A percentile compares a stretch with the other conserved stretches of the same genome.
These are phyloP conservation scores for Enteromius trimaculatus DNA, from an alignment of 2,797 vertebrate species.

Conservation along the genomic window DNA sequence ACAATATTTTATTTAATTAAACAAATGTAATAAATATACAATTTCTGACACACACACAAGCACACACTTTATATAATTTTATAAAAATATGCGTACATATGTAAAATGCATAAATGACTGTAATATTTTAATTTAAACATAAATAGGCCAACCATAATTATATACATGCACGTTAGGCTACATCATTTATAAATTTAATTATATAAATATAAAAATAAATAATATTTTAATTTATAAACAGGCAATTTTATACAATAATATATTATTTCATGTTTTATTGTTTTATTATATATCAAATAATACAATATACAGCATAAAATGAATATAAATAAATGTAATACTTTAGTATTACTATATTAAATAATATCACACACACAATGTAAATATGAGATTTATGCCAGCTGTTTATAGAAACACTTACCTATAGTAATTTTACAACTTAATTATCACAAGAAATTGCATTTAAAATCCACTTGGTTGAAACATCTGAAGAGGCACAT, in stretches of 20 bases:
- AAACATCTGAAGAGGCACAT: slow-evolving; percentile 8
- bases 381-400: neutral
- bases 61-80: neutral
- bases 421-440: neutral
- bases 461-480: slow-evolving; percentile 17
- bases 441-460: neutral
- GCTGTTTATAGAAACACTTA: neutral
- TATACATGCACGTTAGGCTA: too few relatives aligned
- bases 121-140: too few relatives aligned
- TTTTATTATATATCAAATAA: neutral
- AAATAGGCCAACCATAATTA: too few relatives aligned
- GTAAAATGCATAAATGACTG: neutral
- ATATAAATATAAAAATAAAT: neutral
- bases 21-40: neutral
- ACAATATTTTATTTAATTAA: neutral
- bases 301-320: neutral
- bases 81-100: neutral
- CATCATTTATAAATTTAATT: neutral
- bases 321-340: neutral
- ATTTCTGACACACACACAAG: too few relatives aligned
- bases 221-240: neutral
- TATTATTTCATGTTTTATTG: neutral
- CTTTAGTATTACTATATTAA: neutral
- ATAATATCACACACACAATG: neutral
- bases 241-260: neutral